Evolutionary conservation across 2,113 vertebrate genomes (phyloP).

Genomic region (Scomber colias): DNA sequence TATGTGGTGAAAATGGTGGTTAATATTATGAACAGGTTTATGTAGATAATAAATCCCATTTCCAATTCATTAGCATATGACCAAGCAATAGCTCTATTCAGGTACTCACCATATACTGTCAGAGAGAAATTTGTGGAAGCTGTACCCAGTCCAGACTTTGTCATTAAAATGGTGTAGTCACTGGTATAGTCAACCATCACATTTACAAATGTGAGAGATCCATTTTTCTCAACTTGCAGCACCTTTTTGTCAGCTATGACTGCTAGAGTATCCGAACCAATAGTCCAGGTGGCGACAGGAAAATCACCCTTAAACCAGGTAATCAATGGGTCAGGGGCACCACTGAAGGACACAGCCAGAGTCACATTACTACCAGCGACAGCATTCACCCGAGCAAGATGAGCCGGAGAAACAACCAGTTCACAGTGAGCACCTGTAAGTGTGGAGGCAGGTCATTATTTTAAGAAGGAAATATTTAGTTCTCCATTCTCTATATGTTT

Average conservation of each 20-base stretch:
- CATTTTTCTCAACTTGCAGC: slow-evolving; percentile 56
- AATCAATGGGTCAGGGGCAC: slow-evolving; percentile 56
- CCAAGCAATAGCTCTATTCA: not conserved
- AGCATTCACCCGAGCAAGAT: slow-evolving; percentile 27
- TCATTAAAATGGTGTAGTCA: slow-evolving; percentile 70
- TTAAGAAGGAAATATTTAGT: not conserved
- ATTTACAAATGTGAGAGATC: slow-evolving; percentile 74
- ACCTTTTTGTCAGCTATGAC: slow-evolving; percentile 21
- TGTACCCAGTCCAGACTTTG: slow-evolving; percentile 57
- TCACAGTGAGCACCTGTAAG: slow-evolving; percentile 57
- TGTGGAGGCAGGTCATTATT: not conserved
- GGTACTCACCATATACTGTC: slow-evolving; percentile 79
- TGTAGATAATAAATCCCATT: not conserved
- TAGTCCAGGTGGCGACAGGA: slow-evolving; percentile 69
- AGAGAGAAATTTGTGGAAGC: slow-evolving; percentile 62
- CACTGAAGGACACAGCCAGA: slow-evolving; percentile 70
- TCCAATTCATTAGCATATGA: not conserved
- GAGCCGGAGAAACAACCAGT: slow-evolving; percentile 57
- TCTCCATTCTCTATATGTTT: not conserved
- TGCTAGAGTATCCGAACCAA: slow-evolving; percentile 27
- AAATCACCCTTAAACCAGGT: slow-evolving; percentile 62
- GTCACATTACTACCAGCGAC: slow-evolving; percentile 69
- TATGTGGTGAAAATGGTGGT: too few relatives aligned
- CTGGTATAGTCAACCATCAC: slow-evolving; percentile 44
- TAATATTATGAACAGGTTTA: not conserved